These are phyloP conservation scores for Menidia menidia DNA, from an alignment of 2,797 vertebrate genomes.

Conservation along the genomic window DNA sequence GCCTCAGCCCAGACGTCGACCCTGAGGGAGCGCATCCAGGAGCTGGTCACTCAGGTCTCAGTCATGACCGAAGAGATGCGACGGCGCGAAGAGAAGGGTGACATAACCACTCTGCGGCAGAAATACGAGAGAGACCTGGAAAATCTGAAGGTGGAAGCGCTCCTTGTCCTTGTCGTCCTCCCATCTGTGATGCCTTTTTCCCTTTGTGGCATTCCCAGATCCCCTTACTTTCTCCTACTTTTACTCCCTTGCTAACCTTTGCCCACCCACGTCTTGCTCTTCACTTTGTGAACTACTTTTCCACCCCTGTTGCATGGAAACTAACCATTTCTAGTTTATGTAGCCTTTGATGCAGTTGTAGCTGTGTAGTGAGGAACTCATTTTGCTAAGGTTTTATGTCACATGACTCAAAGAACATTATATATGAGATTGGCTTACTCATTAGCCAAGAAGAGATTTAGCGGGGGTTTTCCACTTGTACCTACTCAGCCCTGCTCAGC, in stretches of 20 bases:
- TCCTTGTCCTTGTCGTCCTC: slow-evolving; percentile 80
- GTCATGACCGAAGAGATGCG: slow-evolving; percentile 80
- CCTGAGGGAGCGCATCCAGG: slow-evolving; percentile 80
- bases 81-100: slow-evolving; percentile 74
- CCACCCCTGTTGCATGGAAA: slow-evolving; percentile 80
- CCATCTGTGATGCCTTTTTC: slow-evolving; percentile 84
- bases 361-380: slow-evolving; percentile 69
- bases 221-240: slow-evolving; percentile 48
- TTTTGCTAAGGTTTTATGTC: slow-evolving; percentile 48
- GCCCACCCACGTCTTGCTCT: slow-evolving; percentile 56
- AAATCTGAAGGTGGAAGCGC: slow-evolving; percentile 86
- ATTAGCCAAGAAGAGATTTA: background rate
- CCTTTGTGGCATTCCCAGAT: slow-evolving; percentile 82
- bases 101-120: slow-evolving; percentile 77
- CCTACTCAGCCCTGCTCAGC: too few species aligned
- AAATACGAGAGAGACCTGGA: slow-evolving; percentile 89
- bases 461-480: too few species aligned
- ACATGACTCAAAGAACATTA: slow-evolving; percentile 1
- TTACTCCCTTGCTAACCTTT: slow-evolving; percentile 55
- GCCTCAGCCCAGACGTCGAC: slow-evolving; percentile 25
- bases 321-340: slow-evolving; percentile 67
- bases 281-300: slow-evolving; percentile 57
- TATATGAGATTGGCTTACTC: background rate
- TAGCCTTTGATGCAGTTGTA: slow-evolving; percentile 42
- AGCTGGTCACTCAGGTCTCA: slow-evolving; percentile 79